These are phyloP conservation scores for Druon quercuslanigerum DNA, from an alignment of 1,140 invertebrate species.

Conservation along the genomic window DNA sequence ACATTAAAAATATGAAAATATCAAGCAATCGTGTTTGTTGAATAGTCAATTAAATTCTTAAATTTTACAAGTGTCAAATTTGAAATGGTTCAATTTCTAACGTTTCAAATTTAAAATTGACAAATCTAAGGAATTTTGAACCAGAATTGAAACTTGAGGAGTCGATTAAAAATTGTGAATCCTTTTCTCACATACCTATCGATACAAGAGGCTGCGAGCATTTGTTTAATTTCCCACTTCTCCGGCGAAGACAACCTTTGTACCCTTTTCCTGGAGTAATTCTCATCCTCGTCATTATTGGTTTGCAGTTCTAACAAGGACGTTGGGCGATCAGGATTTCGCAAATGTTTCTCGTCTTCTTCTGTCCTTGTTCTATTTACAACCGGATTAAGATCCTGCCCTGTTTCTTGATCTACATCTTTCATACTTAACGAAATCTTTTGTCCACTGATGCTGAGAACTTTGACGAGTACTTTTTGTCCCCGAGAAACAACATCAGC, in stretches of 20 bases:
- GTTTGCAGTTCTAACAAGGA: constrained; percentile 83
- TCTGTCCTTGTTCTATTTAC: constrained; percentile 63
- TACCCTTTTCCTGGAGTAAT: constrained; percentile 86
- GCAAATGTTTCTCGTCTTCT: constrained; percentile 82
- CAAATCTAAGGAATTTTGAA: too few relatives aligned
- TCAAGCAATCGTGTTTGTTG: too few relatives aligned
- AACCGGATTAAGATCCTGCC: constrained; percentile 94
- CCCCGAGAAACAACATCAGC: constrained; percentile 94
- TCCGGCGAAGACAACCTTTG: constrained; percentile 97
- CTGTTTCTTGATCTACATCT: constrained; percentile 97
- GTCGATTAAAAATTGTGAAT: constrained; percentile 16
- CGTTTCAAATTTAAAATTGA: too few relatives aligned
- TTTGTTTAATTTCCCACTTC: constrained; percentile 90
- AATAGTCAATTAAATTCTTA: too few relatives aligned
- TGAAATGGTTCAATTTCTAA: background rate
- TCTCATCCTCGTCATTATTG: constrained; percentile 85
- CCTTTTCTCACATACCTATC: constrained; percentile 70
- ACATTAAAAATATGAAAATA: too few relatives aligned
- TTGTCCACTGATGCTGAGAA: constrained; percentile 91
- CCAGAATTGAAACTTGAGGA: too few relatives aligned
- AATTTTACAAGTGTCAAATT: background rate
- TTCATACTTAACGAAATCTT: constrained; percentile 98
- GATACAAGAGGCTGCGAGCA: constrained; percentile 76
- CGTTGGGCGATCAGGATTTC: constrained; percentile 92
- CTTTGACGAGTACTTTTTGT: constrained; percentile 92